These are phyloP conservation scores for Gallinago paraguaiae DNA, from an alignment of 2,113 vertebrate species.

Conservation along the genomic window DNA sequence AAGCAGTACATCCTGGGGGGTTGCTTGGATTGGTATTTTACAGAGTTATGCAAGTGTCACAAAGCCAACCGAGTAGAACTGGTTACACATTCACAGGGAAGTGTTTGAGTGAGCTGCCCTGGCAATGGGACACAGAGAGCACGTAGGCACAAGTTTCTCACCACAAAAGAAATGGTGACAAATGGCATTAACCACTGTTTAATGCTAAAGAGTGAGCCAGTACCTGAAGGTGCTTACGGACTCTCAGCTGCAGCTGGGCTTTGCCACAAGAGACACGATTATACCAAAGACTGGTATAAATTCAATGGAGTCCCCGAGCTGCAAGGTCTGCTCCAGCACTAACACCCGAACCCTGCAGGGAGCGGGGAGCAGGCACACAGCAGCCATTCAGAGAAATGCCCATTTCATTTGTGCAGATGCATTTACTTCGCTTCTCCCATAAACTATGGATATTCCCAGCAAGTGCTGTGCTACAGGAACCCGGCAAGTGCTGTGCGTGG, in stretches of 20 bases:
- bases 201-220: background rate
- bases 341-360: fast-evolving
- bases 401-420: background rate
- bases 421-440: background rate
- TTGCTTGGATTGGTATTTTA: background rate
- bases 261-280: background rate
- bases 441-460: background rate
- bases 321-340: background rate
- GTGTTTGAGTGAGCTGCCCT: background rate
- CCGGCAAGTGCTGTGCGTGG: background rate
- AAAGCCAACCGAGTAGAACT: background rate
- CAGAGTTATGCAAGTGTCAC: background rate
- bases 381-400: fast-evolving
- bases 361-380: background rate
- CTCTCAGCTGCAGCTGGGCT: background rate
- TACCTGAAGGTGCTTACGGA: background rate
- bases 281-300: background rate
- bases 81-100: background rate
- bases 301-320: too few species aligned
- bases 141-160: background rate
- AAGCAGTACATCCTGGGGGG: background rate
- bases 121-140: background rate
- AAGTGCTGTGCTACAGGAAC: fast-evolving
- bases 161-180: background rate
- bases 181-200: background rate